Conservation (phyloP, 2,888 invertebrate species). For the Microplitis deprimator region DNA sequence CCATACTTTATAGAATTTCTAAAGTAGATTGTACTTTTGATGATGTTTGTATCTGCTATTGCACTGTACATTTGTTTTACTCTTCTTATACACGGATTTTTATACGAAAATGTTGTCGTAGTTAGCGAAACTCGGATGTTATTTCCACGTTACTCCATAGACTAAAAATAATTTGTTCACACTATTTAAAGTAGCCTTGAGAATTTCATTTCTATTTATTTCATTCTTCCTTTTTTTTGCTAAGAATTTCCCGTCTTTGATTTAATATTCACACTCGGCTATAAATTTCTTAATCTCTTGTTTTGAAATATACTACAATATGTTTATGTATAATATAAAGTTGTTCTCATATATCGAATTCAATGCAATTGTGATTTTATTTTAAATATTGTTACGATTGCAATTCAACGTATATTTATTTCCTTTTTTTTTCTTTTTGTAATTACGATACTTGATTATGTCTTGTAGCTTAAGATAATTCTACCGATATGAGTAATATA, state of each 20-base stretch:
- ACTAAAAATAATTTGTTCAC: constrained; percentile 21
- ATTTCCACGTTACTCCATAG: constrained; percentile 12
- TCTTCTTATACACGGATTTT: no score
- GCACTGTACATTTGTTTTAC: not conserved
- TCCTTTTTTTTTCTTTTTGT: not conserved
- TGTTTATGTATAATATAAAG: not conserved
- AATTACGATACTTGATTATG: not conserved
- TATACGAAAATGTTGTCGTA: constrained; percentile 23
- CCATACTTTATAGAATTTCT: constrained; percentile 52
- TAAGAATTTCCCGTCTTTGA: constrained; percentile 20
- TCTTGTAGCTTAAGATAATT: not conserved
- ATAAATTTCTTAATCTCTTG: constrained; percentile 34
- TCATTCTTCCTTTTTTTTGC: not conserved
- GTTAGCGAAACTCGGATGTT: constrained; percentile 8
- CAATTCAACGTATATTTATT: no score
- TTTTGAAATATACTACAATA: constrained; percentile 13
- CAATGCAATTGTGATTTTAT: not conserved
- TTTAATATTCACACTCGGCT: constrained; percentile 17
- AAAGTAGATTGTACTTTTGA: constrained; percentile 38
- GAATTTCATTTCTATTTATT: not conserved
- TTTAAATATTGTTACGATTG: no score
- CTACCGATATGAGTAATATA: not conserved
- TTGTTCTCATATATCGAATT: constrained; percentile 4
- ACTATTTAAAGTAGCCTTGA: constrained; percentile 24
- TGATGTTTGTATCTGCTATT: constrained; percentile 12